Evolutionary conservation across 2,797 vertebrate genomes (phyloP).

Genomic region (Hemibagrus guttatus): DNA sequence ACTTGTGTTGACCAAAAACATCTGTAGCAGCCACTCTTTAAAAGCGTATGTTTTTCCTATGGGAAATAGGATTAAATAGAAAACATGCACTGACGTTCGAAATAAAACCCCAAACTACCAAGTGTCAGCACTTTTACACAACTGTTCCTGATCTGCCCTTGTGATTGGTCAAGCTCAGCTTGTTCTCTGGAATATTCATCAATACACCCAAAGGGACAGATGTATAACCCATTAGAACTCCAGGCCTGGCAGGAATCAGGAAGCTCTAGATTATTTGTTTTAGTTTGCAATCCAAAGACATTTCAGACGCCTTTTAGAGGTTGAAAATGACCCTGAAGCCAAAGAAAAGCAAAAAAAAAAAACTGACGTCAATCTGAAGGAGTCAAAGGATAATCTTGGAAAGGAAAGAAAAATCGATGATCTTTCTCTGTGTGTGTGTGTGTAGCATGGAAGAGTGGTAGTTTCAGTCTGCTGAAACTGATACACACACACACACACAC

Average conservation of each 20-base stretch:
- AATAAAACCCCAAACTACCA: background rate
- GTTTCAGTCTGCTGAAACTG: background rate
- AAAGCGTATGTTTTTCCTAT: background rate
- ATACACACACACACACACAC: conserved; percentile 10
- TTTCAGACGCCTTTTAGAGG: background rate
- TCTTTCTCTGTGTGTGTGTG: background rate
- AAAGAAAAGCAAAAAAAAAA: background rate
- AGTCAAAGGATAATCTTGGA: background rate
- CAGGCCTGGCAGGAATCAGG: background rate
- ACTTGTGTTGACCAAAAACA: background rate
- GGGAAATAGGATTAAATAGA: background rate
- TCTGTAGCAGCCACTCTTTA: background rate
- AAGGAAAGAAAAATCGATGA: conserved; percentile 4
- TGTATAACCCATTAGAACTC: conserved; percentile 6
- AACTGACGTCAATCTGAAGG: background rate
- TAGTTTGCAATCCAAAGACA: background rate
- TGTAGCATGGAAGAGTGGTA: background rate
- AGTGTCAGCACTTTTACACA: background rate
- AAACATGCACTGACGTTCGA: background rate
- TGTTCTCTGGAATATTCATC: background rate
- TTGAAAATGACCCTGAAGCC: background rate
- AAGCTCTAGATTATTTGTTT: background rate
- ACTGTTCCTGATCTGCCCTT: conserved; percentile 8
- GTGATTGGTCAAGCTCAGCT: background rate
- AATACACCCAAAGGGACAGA: background rate